A percentile compares a stretch with the other conserved stretches of the same genome.
Evolutionary conservation across 2,888 invertebrate genomes (phyloP).

Genomic region (Caenorhabditis sulstoni): DNA sequence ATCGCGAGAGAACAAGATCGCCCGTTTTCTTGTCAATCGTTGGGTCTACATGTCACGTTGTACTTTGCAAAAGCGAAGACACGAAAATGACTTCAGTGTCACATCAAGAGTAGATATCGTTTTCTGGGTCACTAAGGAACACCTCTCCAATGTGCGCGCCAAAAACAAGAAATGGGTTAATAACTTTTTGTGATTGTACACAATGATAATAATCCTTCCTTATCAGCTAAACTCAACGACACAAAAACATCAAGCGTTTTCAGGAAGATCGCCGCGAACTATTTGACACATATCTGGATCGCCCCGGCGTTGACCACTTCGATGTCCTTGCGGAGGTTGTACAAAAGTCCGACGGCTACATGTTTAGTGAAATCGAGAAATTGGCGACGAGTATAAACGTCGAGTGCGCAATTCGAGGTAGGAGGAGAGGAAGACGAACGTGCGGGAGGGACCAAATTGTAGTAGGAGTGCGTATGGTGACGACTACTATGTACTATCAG

Average conservation of each 20-base stretch:
- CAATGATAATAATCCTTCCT: neutral
- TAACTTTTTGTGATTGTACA: neutral
- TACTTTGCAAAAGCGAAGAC: no score
- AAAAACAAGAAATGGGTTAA: neutral
- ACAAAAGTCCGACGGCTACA: conserved; percentile 56
- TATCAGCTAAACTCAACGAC: neutral
- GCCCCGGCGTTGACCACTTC: neutral
- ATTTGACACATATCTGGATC: conserved; percentile 34
- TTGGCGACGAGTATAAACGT: conserved; percentile 53
- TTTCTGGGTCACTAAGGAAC: neutral
- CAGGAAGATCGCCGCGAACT: conserved; percentile 52
- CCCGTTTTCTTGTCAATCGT: conserved; percentile 3
- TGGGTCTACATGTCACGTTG: no score
- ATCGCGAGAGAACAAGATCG: conserved; percentile 12
- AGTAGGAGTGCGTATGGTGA: neutral
- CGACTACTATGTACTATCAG: neutral
- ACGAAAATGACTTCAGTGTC: no score
- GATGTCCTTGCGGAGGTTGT: conserved; percentile 31
- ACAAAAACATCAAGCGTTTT: conserved; percentile 2
- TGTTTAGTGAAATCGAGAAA: conserved; percentile 53
- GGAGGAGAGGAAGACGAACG: neutral
- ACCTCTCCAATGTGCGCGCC: neutral
- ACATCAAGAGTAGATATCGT: no score
- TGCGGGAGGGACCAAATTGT: neutral
- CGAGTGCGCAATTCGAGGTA: conserved; percentile 57